Evolutionary conservation across 2,113 vertebrate genomes (phyloP).

Genomic region (Brienomyrus longianalis): DNA sequence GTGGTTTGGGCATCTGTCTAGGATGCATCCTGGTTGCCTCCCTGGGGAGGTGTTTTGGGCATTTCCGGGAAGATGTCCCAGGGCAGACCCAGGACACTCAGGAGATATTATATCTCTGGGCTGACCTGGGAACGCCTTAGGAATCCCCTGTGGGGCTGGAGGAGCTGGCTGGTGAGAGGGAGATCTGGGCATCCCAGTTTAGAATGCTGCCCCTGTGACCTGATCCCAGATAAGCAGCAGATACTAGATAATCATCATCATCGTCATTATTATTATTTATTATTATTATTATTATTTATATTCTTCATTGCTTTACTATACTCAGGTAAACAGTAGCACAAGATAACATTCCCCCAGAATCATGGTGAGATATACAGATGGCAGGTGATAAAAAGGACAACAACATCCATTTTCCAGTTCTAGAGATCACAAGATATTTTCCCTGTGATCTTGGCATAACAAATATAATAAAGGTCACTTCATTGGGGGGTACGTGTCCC

Average conservation of each 20-base stretch:
- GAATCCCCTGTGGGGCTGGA: not conserved
- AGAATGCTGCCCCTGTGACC: not conserved
- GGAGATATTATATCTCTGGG: not conserved
- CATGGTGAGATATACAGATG: too few relatives aligned
- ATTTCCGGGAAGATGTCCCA: not conserved
- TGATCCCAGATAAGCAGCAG: not conserved
- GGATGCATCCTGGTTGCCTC: not conserved
- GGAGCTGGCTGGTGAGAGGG: not conserved
- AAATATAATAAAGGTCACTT: too few relatives aligned
- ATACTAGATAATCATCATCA: not conserved
- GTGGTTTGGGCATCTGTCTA: not conserved
- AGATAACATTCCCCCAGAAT: too few relatives aligned
- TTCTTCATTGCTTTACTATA: too few relatives aligned
- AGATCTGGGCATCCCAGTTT: not conserved
- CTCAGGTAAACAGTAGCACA: too few relatives aligned
- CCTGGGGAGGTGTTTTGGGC: not conserved
- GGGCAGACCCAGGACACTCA: not conserved
- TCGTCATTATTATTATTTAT: too few relatives aligned
- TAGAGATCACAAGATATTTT: too few relatives aligned
- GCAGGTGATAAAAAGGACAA: too few relatives aligned
- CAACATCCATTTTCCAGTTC: too few relatives aligned
- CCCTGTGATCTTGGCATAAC: too few relatives aligned
- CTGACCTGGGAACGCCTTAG: not conserved
- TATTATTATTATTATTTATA: too few relatives aligned
- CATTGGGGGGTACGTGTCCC: too few relatives aligned